Percentiles rank a stretch among this genome's conserved stretches.
These are phyloP conservation scores for Ashinkailepas kermadecensis DNA, from an alignment of 2,888 invertebrate species.

Conservation along the genomic window DNA sequence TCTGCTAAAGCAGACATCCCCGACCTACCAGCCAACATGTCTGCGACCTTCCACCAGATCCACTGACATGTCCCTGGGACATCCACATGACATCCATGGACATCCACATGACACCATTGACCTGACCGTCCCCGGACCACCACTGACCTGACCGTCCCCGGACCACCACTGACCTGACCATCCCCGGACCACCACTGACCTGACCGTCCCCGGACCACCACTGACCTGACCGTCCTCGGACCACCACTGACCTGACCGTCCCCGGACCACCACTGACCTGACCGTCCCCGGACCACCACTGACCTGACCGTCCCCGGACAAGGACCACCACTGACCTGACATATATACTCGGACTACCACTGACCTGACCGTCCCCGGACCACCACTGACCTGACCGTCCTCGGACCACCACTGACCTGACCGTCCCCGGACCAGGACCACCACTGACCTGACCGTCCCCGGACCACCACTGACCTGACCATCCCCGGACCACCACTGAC, in stretches of 20 bases:
- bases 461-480: constrained; percentile 32
- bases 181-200: not conserved
- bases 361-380: not conserved
- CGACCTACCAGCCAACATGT: too few species aligned
- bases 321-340: not conserved
- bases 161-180: not conserved
- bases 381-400: not conserved
- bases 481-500: constrained; percentile 35
- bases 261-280: not conserved
- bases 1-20: too few species aligned
- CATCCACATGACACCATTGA: too few species aligned
- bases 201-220: not conserved
- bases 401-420: not conserved
- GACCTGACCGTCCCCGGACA: too few species aligned
- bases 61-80: too few species aligned
- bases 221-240: not conserved
- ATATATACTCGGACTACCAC: too few species aligned
- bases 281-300: constrained; percentile 31
- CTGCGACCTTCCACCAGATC: too few species aligned
- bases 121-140: too few species aligned
- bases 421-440: not conserved
- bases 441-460: not conserved
- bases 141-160: not conserved
- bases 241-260: not conserved
- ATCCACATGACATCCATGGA: too few species aligned